Percentiles rank a stretch among this genome's conserved stretches.
These are phyloP conservation scores for Allophyes oxyacanthae DNA, from an alignment of 2,888 invertebrate species.

Conservation along the genomic window DNA sequence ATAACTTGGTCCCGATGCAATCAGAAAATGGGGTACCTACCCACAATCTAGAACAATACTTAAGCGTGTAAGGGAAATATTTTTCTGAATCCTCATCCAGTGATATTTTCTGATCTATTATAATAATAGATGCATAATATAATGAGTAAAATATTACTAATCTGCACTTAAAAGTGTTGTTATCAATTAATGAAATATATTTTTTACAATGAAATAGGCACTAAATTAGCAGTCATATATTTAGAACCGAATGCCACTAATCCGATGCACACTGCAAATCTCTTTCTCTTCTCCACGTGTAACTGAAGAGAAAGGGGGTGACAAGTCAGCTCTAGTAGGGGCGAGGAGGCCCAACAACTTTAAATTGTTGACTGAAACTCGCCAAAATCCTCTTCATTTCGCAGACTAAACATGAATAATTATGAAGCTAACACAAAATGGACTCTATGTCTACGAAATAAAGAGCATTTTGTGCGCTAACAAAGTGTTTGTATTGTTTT, in stretches of 20 bases:
- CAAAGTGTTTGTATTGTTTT: conserved; percentile 53
- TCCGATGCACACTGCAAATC: conserved; percentile 5
- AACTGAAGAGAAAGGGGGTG: conserved; percentile 35
- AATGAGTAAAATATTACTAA: background rate
- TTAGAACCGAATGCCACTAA: conserved; percentile 28
- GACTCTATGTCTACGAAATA: conserved; percentile 33
- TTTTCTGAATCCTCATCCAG: conserved; percentile 6
- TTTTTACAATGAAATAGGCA: conserved; percentile 1
- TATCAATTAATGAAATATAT: background rate
- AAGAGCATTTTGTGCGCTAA: conserved; percentile 45
- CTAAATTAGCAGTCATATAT: conserved; percentile 45
- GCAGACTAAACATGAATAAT: conserved; percentile 21
- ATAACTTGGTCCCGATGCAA: conserved; percentile 1
- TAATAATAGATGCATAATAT: conserved; percentile 10
- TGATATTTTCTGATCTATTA: conserved; percentile 13
- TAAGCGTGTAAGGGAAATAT: background rate
- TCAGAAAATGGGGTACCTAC: background rate
- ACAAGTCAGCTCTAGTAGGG: conserved; percentile 30
- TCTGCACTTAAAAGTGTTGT: conserved; percentile 1
- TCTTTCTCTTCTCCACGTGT: conserved; percentile 18
- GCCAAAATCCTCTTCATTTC: conserved; percentile 45
- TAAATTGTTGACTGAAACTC: conserved; percentile 46
- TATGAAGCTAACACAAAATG: conserved; percentile 30
- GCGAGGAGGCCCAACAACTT: conserved; percentile 28
- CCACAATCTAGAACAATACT: background rate